phyloP scores from a whole-genome alignment of 2,888 invertebrate genomes.

The Volucella zonaria region DNA sequence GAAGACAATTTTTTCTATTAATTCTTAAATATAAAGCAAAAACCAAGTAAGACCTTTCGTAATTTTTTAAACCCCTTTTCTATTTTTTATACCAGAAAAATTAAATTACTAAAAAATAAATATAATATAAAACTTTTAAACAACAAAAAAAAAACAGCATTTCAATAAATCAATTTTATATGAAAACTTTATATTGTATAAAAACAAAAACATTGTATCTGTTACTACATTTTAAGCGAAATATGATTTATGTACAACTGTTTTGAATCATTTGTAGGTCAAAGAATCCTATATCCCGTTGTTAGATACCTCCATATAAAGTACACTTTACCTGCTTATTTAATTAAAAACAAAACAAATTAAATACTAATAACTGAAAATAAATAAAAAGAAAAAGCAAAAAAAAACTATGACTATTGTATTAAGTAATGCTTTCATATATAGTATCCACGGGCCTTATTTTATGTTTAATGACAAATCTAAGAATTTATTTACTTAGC shows the following conservation, averaged over 20 bases:
- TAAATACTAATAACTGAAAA: conserved; percentile 52
- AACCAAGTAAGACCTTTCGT: conserved; percentile 66
- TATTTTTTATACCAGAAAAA: conserved; percentile 81
- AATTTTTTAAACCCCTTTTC: conserved; percentile 79
- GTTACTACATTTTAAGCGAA: conserved; percentile 59
- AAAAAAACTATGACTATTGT: conserved; percentile 45
- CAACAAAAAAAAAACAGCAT: conserved; percentile 15
- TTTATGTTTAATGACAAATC: conserved; percentile 75
- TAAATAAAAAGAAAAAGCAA: conserved; percentile 13
- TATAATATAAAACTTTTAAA: not conserved
- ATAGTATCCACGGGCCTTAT: conserved; percentile 82
- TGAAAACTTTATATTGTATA: conserved; percentile 52
- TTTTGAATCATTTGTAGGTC: conserved; percentile 6
- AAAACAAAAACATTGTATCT: conserved; percentile 26
- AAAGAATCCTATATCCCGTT: conserved; percentile 49
- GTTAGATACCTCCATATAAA: conserved; percentile 23
- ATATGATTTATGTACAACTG: conserved; percentile 22
- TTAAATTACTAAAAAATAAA: conserved; percentile 65
- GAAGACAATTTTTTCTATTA: conserved; percentile 63
- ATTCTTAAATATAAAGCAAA: conserved; percentile 62
- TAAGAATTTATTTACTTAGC: conserved; percentile 74
- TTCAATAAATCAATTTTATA: conserved; percentile 57
- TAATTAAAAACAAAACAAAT: conserved; percentile 26
- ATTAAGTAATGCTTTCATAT: conserved; percentile 78
- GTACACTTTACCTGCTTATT: conserved; percentile 45